phyloP scores from a whole-genome alignment of 2,888 invertebrate genomes.

The Balanococcus diminutus region DNA sequence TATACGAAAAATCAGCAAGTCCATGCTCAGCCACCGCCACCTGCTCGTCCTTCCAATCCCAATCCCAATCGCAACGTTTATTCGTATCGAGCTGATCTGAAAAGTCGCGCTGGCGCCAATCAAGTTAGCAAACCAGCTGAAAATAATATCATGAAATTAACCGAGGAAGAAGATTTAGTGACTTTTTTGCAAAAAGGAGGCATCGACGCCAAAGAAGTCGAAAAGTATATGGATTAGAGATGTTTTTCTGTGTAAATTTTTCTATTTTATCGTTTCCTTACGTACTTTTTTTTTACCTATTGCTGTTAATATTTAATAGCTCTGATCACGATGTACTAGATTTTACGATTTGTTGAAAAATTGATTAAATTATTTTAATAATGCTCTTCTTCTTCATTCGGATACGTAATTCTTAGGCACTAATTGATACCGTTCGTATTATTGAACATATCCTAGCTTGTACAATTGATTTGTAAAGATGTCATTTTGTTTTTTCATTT shows the following conservation, averaged over 20 bases:
- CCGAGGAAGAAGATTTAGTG: slow-evolving; percentile 40
- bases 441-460: too few relatives aligned
- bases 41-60: slow-evolving; percentile 26
- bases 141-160: neutral
- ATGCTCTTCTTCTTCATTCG: neutral
- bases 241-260: neutral
- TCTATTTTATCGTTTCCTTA: neutral
- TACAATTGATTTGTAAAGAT: too few relatives aligned
- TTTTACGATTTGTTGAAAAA: slow-evolving; percentile 7
- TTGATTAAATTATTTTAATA: slow-evolving; percentile 4
- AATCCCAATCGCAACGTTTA: slow-evolving; percentile 41
- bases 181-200: slow-evolving; percentile 42
- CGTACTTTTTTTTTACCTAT: neutral
- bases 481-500: too few relatives aligned
- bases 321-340: neutral
- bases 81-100: slow-evolving; percentile 44
- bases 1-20: slow-evolving; percentile 47
- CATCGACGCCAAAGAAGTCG: slow-evolving; percentile 21
- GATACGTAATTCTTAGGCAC: neutral
- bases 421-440: too few relatives aligned
- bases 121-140: neutral
- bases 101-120: neutral
- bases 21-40: neutral
- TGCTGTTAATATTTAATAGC: slow-evolving; percentile 19
- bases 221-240: slow-evolving; percentile 25